phyloP scores from a whole-genome alignment of 2,113 vertebrate species.

The Macaca mulatta region DNA sequence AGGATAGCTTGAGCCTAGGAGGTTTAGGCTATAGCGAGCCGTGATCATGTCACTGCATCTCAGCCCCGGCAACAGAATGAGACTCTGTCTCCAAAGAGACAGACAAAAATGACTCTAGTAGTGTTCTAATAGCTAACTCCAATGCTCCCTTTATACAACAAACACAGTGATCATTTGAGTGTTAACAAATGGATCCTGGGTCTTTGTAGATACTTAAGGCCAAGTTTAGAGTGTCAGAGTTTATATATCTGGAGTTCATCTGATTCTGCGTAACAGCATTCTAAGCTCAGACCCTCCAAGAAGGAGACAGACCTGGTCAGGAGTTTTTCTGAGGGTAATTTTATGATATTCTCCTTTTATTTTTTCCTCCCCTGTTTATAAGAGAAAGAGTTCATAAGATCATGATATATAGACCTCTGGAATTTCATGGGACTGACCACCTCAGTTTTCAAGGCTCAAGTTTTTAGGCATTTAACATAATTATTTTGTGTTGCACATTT shows the following conservation, averaged over 20 bases:
- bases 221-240: neutral
- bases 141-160: neutral
- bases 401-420: neutral
- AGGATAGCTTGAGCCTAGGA: too few species aligned
- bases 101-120: neutral
- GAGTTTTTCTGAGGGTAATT: neutral
- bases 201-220: neutral
- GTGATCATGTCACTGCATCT: too few species aligned
- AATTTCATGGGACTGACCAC: neutral
- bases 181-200: neutral
- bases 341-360: neutral
- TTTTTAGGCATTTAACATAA: neutral
- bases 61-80: too few species aligned
- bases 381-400: neutral
- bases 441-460: neutral
- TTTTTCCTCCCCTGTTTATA: neutral
- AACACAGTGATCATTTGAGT: neutral
- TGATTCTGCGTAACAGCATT: neutral
- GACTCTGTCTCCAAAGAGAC: too few species aligned
- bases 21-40: too few species aligned
- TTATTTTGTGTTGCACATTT: neutral
- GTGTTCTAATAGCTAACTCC: neutral
- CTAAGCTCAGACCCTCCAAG: neutral
- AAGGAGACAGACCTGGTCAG: neutral
- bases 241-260: neutral